Evolutionary conservation across 1,140 invertebrate genomes (phyloP), one percentile per base, ranked within the genome.

Genomic region (Heliothis virescens): DNA sequence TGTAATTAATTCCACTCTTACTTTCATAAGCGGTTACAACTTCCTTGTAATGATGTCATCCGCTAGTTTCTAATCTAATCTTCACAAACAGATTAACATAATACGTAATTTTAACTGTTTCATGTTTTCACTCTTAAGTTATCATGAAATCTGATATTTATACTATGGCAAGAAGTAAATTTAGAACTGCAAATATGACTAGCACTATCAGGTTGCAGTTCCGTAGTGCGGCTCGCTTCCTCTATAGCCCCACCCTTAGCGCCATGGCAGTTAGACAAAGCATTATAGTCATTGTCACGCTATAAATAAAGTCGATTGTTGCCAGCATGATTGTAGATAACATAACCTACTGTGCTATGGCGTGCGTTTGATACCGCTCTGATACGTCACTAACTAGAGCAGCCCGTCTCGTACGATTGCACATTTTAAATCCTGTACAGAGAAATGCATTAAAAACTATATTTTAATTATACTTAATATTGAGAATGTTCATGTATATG

Each of bases 331-430:
- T 18, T 15, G 41, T 10, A 72, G 69, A 72, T 72, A 72, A 72
- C 52, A 57, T 72, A 41, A 52, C 65, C 69, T 55, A 72, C 21
- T 72, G 47, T 72, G 52, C 47, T 41, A 72, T 63, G 59, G 73
- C 73, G 73, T 74, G 73, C 26, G 55, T 62, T 34, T 63, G 65
- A 81, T 77, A 82, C 71, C 67, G 80, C 80, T 84, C 77, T 80
- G 57, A 79, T 80, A 78, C 80, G 53, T 80, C 60, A 69, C 65
- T 15, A 82, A 81, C 48, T 81, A 75, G 80, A 84, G 77, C 83
- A 63, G 34, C 5, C 77, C 63, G 76, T 82, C 41, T 65, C 59
- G 50, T 77, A 63, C 34, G 26, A 75, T 67, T 73, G 59, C 59
- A 79, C 63, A 75, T 75, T 72, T 75, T 75, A 60, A 63, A 50